Conservation (phyloP, 2,113 vertebrate genomes). For the Salminus brasiliensis region DNA sequence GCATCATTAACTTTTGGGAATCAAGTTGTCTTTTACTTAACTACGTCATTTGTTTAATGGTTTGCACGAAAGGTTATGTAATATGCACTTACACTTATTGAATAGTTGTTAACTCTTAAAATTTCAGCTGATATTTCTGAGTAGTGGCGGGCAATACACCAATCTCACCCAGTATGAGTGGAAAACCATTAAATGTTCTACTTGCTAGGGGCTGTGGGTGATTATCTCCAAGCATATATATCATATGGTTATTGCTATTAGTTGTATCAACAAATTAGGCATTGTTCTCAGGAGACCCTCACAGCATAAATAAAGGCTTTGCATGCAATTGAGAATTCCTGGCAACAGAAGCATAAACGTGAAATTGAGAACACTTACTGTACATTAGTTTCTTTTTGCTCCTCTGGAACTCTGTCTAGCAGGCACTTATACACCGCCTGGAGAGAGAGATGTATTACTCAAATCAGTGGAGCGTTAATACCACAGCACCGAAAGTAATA, state of each 20-base stretch:
- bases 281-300: background rate
- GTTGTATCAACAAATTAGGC: background rate
- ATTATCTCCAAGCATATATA: background rate
- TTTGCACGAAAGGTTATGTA: too few relatives aligned
- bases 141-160: too few relatives aligned
- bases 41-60: too few relatives aligned
- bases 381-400: constrained; percentile 85
- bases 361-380: constrained; percentile 78
- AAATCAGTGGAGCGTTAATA: background rate
- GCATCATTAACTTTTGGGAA: too few relatives aligned
- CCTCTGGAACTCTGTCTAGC: constrained; percentile 88
- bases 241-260: background rate
- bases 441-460: constrained; percentile 12
- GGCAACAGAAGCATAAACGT: background rate
- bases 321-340: background rate
- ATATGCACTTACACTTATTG: too few relatives aligned
- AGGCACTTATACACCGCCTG: constrained; percentile 91
- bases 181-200: too few relatives aligned
- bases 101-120: too few relatives aligned
- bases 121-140: too few relatives aligned
- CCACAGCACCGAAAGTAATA: background rate
- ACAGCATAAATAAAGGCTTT: background rate
- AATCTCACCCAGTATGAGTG: too few relatives aligned
- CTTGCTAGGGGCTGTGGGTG: background rate
- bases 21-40: too few relatives aligned